Evolutionary conservation across 2,113 vertebrate genomes (phyloP), one percentile per base, ranked within the genome.

Genomic region (Oryzias woworae): DNA sequence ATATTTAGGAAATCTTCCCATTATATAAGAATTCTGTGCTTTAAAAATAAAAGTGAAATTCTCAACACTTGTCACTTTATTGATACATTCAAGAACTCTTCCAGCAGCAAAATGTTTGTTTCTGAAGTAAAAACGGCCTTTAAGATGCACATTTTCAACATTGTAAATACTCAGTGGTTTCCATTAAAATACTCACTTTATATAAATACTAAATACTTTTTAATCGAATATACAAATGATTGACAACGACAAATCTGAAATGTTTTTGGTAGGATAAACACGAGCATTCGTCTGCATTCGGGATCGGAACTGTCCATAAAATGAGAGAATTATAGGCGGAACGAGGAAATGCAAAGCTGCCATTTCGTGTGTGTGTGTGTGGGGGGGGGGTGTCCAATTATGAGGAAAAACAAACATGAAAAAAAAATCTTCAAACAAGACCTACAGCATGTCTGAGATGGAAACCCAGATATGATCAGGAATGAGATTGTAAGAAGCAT

Each of bases 251-350:
- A 24, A 16, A 13, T 52, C n/a, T 10, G 20, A 18, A 14, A 52
- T 61, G n/a, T 5, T 53, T 15, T 58, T 46, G 44, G 47, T 16
- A 47, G 50, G 7, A 17, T 20, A 59, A 45, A 59, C 18, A 12
- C n/a, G 54, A 50, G 43, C 5, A 16, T 42, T 4, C 23, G 22
- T 24, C 43, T 44, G n/a, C n/a, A n/a, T n/a, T n/a, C n/a, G 47
- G 26, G 55, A 66, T 46, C 31, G 18, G 46, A 55, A 42, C 23
- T 41, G 14, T 46, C 58, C 47, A 57, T 66, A 48, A 62, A 67
- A 77, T 20, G 24, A 17, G 61, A 52, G 80, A 78, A 85, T 80
- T 73, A 65, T 22, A 69, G 60, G 23, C 14, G 58, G 28, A 81
- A 80, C 22, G 46, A 77, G 74, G 78, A 84, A 84, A 81, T 81